phyloP scores from a whole-genome alignment of 2,888 invertebrate species.

The Bimastos eiseni region DNA sequence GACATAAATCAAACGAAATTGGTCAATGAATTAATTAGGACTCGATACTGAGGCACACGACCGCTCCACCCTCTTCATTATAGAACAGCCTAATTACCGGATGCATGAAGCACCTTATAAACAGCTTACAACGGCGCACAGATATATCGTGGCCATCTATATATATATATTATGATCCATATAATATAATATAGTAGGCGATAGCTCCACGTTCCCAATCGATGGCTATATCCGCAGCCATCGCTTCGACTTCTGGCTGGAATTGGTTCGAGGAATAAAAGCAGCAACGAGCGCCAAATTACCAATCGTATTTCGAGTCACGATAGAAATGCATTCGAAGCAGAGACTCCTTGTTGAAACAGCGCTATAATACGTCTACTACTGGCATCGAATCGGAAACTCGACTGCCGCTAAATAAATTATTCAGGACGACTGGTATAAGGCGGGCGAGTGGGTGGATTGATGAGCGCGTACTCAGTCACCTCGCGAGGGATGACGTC shows the following conservation, averaged over 20 bases:
- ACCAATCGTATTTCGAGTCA: background rate
- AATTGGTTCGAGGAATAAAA: background rate
- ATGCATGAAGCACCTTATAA: background rate
- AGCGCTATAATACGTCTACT: no score
- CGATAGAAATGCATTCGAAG: background rate
- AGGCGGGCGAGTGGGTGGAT: conserved; percentile 13
- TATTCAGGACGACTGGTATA: background rate
- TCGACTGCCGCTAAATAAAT: background rate
- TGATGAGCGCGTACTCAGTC: background rate
- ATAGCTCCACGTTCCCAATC: background rate
- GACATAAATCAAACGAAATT: background rate
- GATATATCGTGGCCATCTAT: background rate
- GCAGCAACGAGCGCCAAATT: background rate
- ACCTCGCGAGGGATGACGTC: background rate
- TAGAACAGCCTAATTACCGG: background rate
- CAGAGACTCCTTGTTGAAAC: background rate
- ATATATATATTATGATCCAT: no score
- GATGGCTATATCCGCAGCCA: background rate
- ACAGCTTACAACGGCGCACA: background rate
- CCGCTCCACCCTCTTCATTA: background rate
- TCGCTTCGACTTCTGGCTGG: background rate
- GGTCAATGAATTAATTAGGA: background rate
- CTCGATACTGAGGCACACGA: background rate
- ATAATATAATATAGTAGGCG: no score
- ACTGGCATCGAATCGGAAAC: background rate